Base-by-base conservation (phyloP, 2,888 invertebrate genomes). In the Spodoptera littoralis region DNA sequence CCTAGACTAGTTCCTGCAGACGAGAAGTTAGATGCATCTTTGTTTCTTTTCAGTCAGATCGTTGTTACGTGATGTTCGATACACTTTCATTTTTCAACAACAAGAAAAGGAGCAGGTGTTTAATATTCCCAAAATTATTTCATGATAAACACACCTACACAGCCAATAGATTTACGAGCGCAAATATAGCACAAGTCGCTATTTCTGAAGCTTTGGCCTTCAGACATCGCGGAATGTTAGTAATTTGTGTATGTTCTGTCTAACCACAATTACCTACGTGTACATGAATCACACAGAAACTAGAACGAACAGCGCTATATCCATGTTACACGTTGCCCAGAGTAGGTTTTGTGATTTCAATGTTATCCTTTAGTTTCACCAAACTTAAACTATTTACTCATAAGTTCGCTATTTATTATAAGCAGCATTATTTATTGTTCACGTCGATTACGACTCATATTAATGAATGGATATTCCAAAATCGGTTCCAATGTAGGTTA, bases 1-100 rank as follows among this genome's bases (percentile, higher is more conserved):
- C 81, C 78, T 43, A 82, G 84, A 85, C 4, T 57, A 73, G 54
- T 49, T 12, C 18, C 47, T 45, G 44, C 49, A 65, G 49, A 65
- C n/a, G 49, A n/a, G 22, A 43, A 3, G 27, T 27, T 4, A 5
- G 27, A 27, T 27, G 18, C 18, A 18, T 18, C 18, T 18, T 2
- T 18, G 18, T 18, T 18, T 18, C 18, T 18, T 18, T 18, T 18
- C 18, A 18, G 18, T 2, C 18, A 18, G 18, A 18, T 27, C 27
- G 2, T 27, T 27, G 27, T 27, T 27, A 27, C 3, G 27, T 27
- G 3, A 27, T 27, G 27, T 27, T 27, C 3, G 27, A 27, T 27
- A 27, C 27, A 27, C 27, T 27, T 27, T 27, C 5, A 27, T 5
- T 27, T 27, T 27, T 3, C 3, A 27, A 27, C 27, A 27, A 27